These are phyloP conservation scores for Athripsodes cinereus DNA, from an alignment of 2,888 invertebrate genomes.

Conservation along the genomic window DNA sequence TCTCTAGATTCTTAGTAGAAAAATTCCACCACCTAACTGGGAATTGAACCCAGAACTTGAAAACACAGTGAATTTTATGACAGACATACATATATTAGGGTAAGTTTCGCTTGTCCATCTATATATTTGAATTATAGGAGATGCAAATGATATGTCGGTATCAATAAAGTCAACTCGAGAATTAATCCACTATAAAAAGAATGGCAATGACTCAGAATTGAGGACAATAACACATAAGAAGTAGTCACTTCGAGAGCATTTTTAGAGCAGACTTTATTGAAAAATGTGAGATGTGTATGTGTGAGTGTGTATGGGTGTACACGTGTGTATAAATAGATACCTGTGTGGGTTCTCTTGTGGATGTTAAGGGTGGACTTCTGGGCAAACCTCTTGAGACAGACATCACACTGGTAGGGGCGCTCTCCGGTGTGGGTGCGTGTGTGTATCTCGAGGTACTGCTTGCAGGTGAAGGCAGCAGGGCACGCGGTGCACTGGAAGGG, in stretches of 20 bases:
- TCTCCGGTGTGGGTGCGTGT: slow-evolving; percentile 52
- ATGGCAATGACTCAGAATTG: neutral
- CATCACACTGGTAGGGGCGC: slow-evolving; percentile 61
- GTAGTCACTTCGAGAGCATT: too few relatives aligned
- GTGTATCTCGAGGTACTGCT: slow-evolving; percentile 52
- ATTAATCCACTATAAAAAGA: too few relatives aligned
- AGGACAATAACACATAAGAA: neutral
- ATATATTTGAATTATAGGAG: too few relatives aligned
- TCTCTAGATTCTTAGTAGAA: too few relatives aligned
- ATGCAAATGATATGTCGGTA: too few relatives aligned
- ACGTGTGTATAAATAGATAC: slow-evolving; percentile 31
- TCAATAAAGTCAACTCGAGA: too few relatives aligned
- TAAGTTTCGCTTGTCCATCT: too few relatives aligned
- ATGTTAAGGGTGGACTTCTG: slow-evolving; percentile 78
- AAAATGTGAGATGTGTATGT: neutral
- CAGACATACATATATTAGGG: too few relatives aligned
- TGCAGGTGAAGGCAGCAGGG: slow-evolving; percentile 54
- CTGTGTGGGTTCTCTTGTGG: slow-evolving; percentile 73
- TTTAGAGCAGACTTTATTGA: too few relatives aligned
- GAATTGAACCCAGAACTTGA: too few relatives aligned
- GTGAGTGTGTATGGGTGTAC: neutral
- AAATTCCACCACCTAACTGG: too few relatives aligned
- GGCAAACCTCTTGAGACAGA: slow-evolving; percentile 73
- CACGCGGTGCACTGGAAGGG: slow-evolving; percentile 56
- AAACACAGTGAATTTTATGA: too few relatives aligned